Evolutionary conservation across 2,797 vertebrate species (phyloP), one percentile per base, ranked within the genome.

Genomic region (Sciurus carolinensis): DNA sequence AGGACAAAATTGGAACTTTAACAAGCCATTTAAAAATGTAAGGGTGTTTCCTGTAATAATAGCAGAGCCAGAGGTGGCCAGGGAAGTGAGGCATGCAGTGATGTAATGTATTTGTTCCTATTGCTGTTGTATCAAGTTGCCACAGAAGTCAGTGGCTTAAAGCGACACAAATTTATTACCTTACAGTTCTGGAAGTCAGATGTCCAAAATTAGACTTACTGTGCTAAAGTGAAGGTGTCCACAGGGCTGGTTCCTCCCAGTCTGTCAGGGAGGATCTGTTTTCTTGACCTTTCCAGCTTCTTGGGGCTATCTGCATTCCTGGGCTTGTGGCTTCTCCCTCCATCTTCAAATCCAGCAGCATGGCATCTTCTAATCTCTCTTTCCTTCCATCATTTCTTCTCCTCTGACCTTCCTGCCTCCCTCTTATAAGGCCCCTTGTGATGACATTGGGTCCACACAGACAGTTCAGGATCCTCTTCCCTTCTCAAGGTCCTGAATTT

Each of bases 1-100:
- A 85, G 42, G 42, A 73, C 50, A 85, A 95, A 72, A 67, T 1
- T 93, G 64, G 44, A 91, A 83, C 50, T 72, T 93, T 22, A 75
- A 88, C 77, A 50, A 86, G 59, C 52, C 36, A 36, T 82, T 81
- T 1, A 42, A 93, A 95, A 92, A 26, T 8, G 3, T 62, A 57
- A 57, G 7, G 5, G 44, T 93, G 20, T 75, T 85, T 88, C 33
- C 15, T 52, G 67, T 12, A 36, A 47, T 30, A 13, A 14, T 1
- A 8, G 42, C 33, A 57, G 67, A 66, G 42, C 47, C n/a, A 11
- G 30, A 12, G 59, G 62, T 77, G 54, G 36, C 30, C 47, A 14
- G 67, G 73, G 22, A 47, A 54, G 17, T 44, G 33, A 47, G 2
- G 15, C 26, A 7, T 69, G 5, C 24, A 18, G 42, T 14, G n/a